Evolutionary conservation across 1,140 invertebrate genomes (phyloP).

Genomic region (Wasmannia auropunctata): DNA sequence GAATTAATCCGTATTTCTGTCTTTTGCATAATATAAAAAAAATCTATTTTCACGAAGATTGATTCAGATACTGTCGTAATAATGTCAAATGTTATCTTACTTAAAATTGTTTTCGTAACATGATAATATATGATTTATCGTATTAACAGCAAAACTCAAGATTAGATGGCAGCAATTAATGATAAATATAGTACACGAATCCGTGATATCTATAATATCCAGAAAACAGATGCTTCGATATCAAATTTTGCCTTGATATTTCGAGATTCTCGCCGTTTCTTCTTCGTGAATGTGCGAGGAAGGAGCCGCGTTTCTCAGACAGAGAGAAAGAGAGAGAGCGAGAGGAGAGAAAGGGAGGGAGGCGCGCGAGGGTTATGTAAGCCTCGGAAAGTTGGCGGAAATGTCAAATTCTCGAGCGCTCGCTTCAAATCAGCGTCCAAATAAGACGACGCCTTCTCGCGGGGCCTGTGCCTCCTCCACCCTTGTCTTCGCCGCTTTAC

Average conservation of each 20-base stretch:
- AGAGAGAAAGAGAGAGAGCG: neutral
- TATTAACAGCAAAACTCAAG: neutral
- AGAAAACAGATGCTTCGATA: slow-evolving; percentile 4
- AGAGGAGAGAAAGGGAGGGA: neutral
- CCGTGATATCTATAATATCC: neutral
- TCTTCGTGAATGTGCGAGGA: slow-evolving; percentile 35
- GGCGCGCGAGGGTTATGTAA: slow-evolving; percentile 39
- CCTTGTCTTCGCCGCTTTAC: slow-evolving; percentile 58
- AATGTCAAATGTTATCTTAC: too few species aligned
- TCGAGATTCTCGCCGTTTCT: slow-evolving; percentile 27
- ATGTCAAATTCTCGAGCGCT: slow-evolving; percentile 82
- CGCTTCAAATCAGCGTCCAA: slow-evolving; percentile 80
- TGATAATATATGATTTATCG: too few species aligned
- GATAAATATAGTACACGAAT: slow-evolving; percentile 6
- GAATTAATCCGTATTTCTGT: too few species aligned
- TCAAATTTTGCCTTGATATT: slow-evolving; percentile 40
- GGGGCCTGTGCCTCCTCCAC: slow-evolving; percentile 59
- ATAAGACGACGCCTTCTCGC: slow-evolving; percentile 74
- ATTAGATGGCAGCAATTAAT: neutral
- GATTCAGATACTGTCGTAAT: too few species aligned
- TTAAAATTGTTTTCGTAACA: too few species aligned
- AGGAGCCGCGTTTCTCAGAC: slow-evolving; percentile 28
- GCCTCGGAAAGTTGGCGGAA: slow-evolving; percentile 70
- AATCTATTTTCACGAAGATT: too few species aligned
- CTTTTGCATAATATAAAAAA: too few species aligned